Evolutionary conservation across 2,797 vertebrate genomes (phyloP), one percentile per base, ranked within the genome.

Genomic region (Astyanax mexicanus): DNA sequence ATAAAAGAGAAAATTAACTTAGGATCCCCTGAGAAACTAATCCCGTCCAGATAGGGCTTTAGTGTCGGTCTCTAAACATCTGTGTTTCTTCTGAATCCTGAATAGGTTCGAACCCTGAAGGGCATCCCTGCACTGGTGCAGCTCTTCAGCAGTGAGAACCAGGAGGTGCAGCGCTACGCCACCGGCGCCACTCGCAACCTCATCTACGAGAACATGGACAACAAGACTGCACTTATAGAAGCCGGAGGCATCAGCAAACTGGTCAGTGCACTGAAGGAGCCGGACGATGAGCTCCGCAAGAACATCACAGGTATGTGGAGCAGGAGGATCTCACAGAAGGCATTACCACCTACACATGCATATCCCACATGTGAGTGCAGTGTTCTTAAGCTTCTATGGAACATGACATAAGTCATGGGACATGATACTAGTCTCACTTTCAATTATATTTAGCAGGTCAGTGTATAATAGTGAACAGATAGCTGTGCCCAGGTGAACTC

Each of bases 251-350:
- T 99, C 81, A 91, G 84, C 0, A 92, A 92, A 84, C 92, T 99
- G 1, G 91, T 98, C 77, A 84, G 89, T 57, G 91, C 95, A 0
- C 90, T 98, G 67, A 85, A 85, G 0, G 92, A 96, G 81, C 94
- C 90, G 0, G 96, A 98, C 0, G 96, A 98, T 0, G 98, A 99
- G 84, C 95, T 99, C 1, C 93, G 91, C 81, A 98, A 98, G 89
- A 98, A 98, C 0, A 95, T 98, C 79, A 98, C 96, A 79, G 97
- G 97, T 99, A 77, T n/a, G n/a, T n/a, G n/a, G n/a, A n/a, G n/a
- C n/a, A n/a, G n/a, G n/a, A n/a, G n/a, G n/a, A n/a, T n/a, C n/a
- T n/a, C n/a, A n/a, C n/a, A n/a, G n/a, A n/a, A n/a, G n/a, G n/a
- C n/a, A n/a, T n/a, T n/a, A n/a, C n/a, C n/a, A n/a, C n/a, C n/a